These are phyloP conservation scores for Osmerus mordax DNA, from an alignment of 2,113 vertebrate species.

Conservation along the genomic window DNA sequence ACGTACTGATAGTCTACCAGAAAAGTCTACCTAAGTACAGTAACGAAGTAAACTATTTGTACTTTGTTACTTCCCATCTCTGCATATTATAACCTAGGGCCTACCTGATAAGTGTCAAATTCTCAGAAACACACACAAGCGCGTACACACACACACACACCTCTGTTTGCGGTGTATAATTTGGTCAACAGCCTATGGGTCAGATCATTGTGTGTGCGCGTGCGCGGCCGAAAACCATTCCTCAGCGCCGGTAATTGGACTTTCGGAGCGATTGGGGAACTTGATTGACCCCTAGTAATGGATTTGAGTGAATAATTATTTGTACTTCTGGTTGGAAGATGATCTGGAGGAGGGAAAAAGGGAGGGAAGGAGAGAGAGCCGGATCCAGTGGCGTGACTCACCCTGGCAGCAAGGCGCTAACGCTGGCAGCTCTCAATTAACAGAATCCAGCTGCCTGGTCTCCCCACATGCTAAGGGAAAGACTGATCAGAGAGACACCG, in stretches of 20 bases:
- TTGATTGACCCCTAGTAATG: conserved; percentile 74
- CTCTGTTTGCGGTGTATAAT: conserved; percentile 63
- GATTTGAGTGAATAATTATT: conserved; percentile 79
- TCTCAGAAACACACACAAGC: background rate
- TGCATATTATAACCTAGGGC: too few relatives aligned
- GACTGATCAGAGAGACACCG: conserved; percentile 44
- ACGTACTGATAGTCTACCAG: too few relatives aligned
- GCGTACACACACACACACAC: conserved; percentile 27
- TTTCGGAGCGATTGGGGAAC: conserved; percentile 71
- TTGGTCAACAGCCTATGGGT: conserved; percentile 60
- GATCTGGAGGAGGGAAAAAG: conserved; percentile 55
- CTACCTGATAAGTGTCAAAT: too few relatives aligned
- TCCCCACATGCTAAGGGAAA: conserved; percentile 46
- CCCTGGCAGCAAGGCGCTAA: conserved; percentile 64
- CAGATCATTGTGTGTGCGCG: conserved; percentile 40
- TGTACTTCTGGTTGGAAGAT: conserved; percentile 74
- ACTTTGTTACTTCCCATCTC: too few relatives aligned
- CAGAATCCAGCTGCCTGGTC: conserved; percentile 75
- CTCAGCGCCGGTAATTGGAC: conserved; percentile 71
- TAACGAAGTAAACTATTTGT: too few relatives aligned
- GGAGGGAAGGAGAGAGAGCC: conserved; percentile 44
- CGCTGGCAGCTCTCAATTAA: conserved; percentile 68
- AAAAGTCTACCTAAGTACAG: too few relatives aligned
- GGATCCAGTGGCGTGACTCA: conserved; percentile 71
- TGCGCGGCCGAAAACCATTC: conserved; percentile 55